Base-by-base conservation (phyloP, 2,888 invertebrate species). In the Acanthacorydalis orientalis region DNA sequence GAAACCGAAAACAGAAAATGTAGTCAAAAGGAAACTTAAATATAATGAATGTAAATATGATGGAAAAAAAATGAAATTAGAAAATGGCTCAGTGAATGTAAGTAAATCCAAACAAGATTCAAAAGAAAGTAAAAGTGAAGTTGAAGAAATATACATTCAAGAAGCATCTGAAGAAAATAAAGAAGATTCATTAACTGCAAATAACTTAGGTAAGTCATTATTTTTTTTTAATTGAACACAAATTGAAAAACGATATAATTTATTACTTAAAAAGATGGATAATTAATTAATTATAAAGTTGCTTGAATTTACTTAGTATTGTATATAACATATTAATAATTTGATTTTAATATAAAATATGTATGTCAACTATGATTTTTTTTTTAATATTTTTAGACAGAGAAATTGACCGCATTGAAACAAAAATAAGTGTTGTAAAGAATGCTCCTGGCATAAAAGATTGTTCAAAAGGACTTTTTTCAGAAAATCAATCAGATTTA, bases 381-480 rank as follows among this genome's bases (percentile, higher is more conserved):
- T 23, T 23, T 23, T 23, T 23, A 23, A 23, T 23, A 23, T 23
- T 23, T 23, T 23, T 23, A 23, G 23, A 23, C 6, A 32, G 11
- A 48, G 42, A 46, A 16, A 31, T 51, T 39, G 53, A 51, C 10
- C 48, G 41, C 31, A 51, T 53, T 14, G 34, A 50, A 32, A 48
- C 48, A 4, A 47, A 47, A 35, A 23, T 52, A 46, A 38, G 32
- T n/a, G 47, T 50, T 16, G 23, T 48, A 2, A 48, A 50, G 43
- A 44, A 43, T 31, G 33, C 49, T 38, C 48, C 49, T 9, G 45
- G 42, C 16, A 47, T 52, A 12, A 53, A 49, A 39, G 52, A 50
- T 35, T 48, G 48, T 23, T 47, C 50, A 16, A 48, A 50, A 38
- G 53, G 52, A 11, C 49, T 54, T 39, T 39, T 46, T 14, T 37